Base-by-base conservation (phyloP, 2,113 vertebrate species). In the Peromyscus polionotus region DNA sequence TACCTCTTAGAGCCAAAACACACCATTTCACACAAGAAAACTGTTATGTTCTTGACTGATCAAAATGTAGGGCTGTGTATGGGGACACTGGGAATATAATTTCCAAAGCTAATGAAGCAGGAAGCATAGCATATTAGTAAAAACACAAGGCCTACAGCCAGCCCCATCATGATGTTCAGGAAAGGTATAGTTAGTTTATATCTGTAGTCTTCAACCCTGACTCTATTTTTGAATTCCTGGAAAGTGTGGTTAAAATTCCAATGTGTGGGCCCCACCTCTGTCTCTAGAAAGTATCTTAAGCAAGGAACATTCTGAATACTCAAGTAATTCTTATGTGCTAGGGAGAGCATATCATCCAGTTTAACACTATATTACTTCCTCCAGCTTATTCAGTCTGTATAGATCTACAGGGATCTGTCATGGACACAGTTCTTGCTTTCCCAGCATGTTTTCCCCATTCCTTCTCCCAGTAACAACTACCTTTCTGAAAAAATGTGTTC, bases 101-200 rank as follows among this genome's bases (percentile, higher is more conserved):
- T 96, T 95, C 63, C 75, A 94, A 94, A 94, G 28, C 88, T 93
- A 88, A 96, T 95, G 48, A 93, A 90, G 61, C 63, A 89, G 59
- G 51, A 89, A 91, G 59, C 45, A 84, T 42, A 1, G 26, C 42
- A 20, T 45, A 81, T 61, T 26, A 97, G n/a, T 42, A 93, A 81
- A 93, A 96, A 36, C 20, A 87, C 57, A 81, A 90, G 45, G 9
- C 36, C 54, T 94, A 16, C 19, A 90, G 36, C 12, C 24, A 93
- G 54, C 48, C 10, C 51, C n/a, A 72, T 20, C 39, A 90, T 10
- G 19, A 76, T 76, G n/a, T 91, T 93, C 92, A 89, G 76, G 84
- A 79, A 96, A 72, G 11, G 45, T 79, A 91, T 12, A 80, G 20
- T 61, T 88, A 48, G 75, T 93, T 97, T 91, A 22, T 76, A 86